These are phyloP conservation scores for Auanema freiburgensis DNA, from an alignment of 2,888 invertebrate species.

Conservation along the genomic window DNA sequence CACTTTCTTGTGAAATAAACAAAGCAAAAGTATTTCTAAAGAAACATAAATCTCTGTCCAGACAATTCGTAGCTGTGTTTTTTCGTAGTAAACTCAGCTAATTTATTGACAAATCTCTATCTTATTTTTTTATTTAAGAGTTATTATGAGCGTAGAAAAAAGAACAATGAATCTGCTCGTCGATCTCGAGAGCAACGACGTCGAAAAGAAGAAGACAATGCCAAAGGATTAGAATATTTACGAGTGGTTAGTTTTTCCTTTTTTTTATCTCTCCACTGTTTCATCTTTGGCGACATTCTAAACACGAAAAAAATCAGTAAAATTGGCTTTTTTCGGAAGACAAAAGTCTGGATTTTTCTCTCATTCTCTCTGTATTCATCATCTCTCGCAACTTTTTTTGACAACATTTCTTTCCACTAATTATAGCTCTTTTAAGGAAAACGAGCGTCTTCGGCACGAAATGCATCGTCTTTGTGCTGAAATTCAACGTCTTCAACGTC, in stretches of 20 bases:
- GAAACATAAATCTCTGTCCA: too few species aligned
- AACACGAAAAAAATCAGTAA: neutral
- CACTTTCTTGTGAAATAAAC: too few species aligned
- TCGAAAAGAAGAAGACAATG: slow-evolving; percentile 65
- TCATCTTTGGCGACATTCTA: too few species aligned
- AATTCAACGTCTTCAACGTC: slow-evolving; percentile 8
- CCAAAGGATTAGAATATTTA: slow-evolving; percentile 49
- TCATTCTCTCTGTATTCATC: neutral
- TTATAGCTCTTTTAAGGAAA: slow-evolving; percentile 26
- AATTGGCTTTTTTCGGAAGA: neutral
- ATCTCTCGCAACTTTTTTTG: neutral
- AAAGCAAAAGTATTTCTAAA: too few species aligned
- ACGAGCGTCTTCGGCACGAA: slow-evolving; percentile 16
- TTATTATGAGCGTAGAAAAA: slow-evolving; percentile 66
- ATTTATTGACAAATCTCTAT: neutral
- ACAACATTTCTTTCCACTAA: neutral
- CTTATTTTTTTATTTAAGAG: slow-evolving; percentile 19
- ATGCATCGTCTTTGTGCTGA: slow-evolving; percentile 12
- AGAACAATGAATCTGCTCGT: slow-evolving; percentile 67
- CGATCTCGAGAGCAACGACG: slow-evolving; percentile 65
- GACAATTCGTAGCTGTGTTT: too few species aligned
- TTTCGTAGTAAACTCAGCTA: too few species aligned
- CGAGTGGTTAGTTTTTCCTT: slow-evolving; percentile 12
- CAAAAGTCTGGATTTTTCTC: neutral
- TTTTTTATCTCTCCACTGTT: too few species aligned